phyloP scores from a whole-genome alignment of 2,113 vertebrate genomes.

The Coptodon rendalli region DNA sequence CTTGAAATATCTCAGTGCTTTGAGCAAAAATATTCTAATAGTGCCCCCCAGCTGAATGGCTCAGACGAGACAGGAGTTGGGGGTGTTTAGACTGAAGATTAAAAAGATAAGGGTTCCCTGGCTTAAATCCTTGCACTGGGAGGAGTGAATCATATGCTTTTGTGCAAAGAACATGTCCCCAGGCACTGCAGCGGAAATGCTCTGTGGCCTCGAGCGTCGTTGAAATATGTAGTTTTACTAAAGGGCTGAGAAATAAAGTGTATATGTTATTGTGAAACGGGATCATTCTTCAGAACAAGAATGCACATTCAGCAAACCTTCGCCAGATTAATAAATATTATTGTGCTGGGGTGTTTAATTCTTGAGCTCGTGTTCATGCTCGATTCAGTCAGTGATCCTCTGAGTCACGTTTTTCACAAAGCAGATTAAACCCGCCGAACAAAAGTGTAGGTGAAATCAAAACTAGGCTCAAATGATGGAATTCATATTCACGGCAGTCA shows the following conservation, averaged over 20 bases:
- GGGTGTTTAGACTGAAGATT: not conserved
- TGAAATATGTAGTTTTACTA: not conserved
- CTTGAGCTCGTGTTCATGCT: not conserved
- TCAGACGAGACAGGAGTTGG: not conserved
- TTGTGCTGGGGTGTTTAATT: conserved; percentile 13
- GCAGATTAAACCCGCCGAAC: not conserved
- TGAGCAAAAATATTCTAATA: not conserved
- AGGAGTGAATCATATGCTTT: not conserved
- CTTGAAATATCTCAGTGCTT: not conserved
- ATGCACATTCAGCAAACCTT: not conserved
- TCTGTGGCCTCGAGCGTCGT: not conserved
- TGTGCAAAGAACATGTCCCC: not conserved
- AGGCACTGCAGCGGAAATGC: not conserved
- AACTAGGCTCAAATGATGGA: not conserved
- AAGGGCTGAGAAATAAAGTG: not conserved
- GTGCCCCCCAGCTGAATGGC: not conserved
- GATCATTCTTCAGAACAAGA: not conserved
- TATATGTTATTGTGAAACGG: not conserved
- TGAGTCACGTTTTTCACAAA: not conserved
- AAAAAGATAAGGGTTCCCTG: not conserved
- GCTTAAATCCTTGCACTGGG: not conserved
- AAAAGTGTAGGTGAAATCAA: not conserved
- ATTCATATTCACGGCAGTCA: not conserved
- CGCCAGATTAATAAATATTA: not conserved
- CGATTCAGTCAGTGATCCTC: not conserved